Evolutionary conservation across 2,888 invertebrate species (phyloP), one percentile per base, ranked within the genome.

Genomic region (Dryobota labecula): DNA sequence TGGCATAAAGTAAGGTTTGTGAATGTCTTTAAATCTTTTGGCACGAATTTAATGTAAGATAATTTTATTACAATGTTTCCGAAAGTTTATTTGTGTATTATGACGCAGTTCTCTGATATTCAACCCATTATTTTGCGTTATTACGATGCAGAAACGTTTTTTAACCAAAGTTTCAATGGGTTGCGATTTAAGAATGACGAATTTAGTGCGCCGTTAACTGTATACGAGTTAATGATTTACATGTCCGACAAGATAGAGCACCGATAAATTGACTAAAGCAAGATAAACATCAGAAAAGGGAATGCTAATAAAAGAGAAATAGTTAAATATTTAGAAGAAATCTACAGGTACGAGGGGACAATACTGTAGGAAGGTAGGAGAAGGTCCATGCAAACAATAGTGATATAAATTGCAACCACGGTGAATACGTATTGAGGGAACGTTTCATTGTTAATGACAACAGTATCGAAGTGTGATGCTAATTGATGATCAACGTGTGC

Each of bases 401-500:
- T 69, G 68, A 76, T 76, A 66, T 60, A 76, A 69, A 67, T 54
- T 71, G 77, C 72, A 85, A 54, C 78, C 74, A 76, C 74, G 68
- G 82, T 84, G 86, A 84, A 88, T 86, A 87, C 83, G 71, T 87
- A 89, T 88, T 84, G 74, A 65, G 69, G n/a, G 62, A 66, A 65
- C 68, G 64, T 76, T 78, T 68, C 70, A 74, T 76, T 82, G 69
- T 76, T 72, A 77, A 78, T 78, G 73, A 76, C 72, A 76, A 78
- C 73, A 73, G 73, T 79, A 75, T 79, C 63, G 70, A 73, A 84
- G 78, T 77, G 71, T 79, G 79, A 76, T 73, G 74, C 62, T 85
- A 88, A 86, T 85, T 85, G 86, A 80, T 85, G 83, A 83, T 87
- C 76, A 83, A 84, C 78, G 82, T 87, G 89, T 88, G 86, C 87